Conservation (phyloP, 2,888 invertebrate genomes). For the Temnothorax ravouxi region DNA sequence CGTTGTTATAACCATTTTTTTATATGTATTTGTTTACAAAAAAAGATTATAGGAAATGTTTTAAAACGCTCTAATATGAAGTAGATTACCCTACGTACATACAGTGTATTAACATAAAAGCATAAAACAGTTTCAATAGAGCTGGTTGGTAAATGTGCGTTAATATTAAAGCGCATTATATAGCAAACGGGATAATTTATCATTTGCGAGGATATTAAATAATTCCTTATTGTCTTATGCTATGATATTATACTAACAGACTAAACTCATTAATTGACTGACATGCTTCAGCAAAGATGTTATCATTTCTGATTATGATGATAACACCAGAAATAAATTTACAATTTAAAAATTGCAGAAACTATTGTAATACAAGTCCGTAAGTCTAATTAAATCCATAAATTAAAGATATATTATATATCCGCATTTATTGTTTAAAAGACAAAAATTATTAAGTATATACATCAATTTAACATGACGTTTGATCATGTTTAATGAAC, state of each 20-base stretch:
- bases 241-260: slow-evolving; percentile 1
- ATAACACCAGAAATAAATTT: not conserved
- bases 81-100: not conserved
- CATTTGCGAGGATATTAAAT: slow-evolving; percentile 28
- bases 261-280: slow-evolving; percentile 2
- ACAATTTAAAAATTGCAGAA: not conserved
- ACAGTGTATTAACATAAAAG: slow-evolving; percentile 9
- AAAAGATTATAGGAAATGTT: not conserved
- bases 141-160: slow-evolving; percentile 19
- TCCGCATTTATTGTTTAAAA: not conserved
- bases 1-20: not conserved
- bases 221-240: slow-evolving; percentile 9
- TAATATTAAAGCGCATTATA: slow-evolving; percentile 19
- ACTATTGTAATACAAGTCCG: not conserved
- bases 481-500: not conserved
- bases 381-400: not conserved
- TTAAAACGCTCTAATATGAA: slow-evolving; percentile 7
- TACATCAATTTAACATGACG: not conserved
- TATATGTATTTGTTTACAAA: not conserved
- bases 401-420: not conserved
- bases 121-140: slow-evolving; percentile 32
- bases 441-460: not conserved
- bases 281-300: not conserved
- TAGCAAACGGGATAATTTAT: slow-evolving; percentile 37
- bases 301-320: slow-evolving; percentile 1